Base-by-base conservation (phyloP, 64 coral and sea anemone genomes). In the Platygyra sinensis region DNA sequence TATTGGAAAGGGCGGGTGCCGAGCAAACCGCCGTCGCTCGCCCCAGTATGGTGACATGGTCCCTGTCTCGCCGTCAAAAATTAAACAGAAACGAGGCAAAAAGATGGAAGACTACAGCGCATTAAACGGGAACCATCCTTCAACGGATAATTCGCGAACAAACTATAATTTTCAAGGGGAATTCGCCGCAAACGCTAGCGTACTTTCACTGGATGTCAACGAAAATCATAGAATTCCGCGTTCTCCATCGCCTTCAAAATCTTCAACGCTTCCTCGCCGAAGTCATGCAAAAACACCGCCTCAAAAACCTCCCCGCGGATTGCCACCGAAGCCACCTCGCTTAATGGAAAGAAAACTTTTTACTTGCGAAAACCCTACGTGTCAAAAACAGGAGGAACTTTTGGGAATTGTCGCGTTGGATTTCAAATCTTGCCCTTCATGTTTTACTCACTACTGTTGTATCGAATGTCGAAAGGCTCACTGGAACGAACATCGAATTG, bases 401-500 rank as follows among this genome's bases (percentile, higher is more conserved):
- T 88, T 99, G 76, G 97, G 97, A 65, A 99, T 99, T 19, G 94
- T 99, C 4, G 97, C 92, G 24, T 28, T 99, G 71, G 95, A 92
- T 62, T 99, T 99, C 67, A 99, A 99, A 52, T 95, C 97, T 16
- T 99, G 97, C 46, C 87, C 93, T 0, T 80, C 94, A 14, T 99
- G 97, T 80, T 99, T 99, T 61, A 99, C 97, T 15, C 97, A 99
- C 75, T 99, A 99, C 74, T 99, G 97, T 71, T 99, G 94, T 14
- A 83, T 94, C 9, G 94, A 99, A 77, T 99, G 97, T 77, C 87
- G 88, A 24, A 74, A 67, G 19, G n/a, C 80, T 19, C 97, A 99
- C 24, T 99, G 97, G 97, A 89, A 86, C 11, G 77, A 91, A 18
- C 97, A 99, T 30, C 87, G 87, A 80, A 30, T 80, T 33, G 86